Conservation (phyloP, 2,113 vertebrate species). For the Piaya cayana region DNA sequence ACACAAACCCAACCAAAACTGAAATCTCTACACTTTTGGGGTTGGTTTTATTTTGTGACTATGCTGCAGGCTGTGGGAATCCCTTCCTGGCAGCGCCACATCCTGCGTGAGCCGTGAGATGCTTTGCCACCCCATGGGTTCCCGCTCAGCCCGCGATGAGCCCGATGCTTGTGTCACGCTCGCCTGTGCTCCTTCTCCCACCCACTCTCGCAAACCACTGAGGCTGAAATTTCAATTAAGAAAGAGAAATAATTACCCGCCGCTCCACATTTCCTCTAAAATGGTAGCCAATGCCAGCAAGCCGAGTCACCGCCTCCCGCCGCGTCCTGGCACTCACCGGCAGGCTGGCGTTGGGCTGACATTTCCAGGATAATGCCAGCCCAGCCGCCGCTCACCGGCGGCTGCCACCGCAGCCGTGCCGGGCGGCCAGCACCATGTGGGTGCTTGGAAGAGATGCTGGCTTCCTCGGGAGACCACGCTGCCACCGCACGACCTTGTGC, state of each 20-base stretch:
- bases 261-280: slow-evolving; percentile 56
- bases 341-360: neutral
- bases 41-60: neutral
- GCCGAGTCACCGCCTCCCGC: slow-evolving; percentile 24
- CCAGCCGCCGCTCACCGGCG: neutral
- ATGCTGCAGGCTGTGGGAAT: neutral
- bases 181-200: slow-evolving; percentile 25
- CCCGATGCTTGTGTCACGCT: neutral
- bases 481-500: neutral
- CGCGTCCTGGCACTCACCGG: slow-evolving; percentile 9
- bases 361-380: slow-evolving; percentile 17
- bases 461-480: fast-evolving
- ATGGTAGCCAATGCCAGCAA: slow-evolving; percentile 49
- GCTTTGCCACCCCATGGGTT: slow-evolving; percentile 17
- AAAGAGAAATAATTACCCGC: slow-evolving; percentile 73
- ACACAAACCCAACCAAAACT: neutral
- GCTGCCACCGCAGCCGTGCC: neutral
- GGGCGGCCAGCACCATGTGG: fast-evolving
- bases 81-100: neutral
- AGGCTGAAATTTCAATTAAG: slow-evolving; percentile 81
- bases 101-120: neutral
- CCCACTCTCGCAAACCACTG: slow-evolving; percentile 54
- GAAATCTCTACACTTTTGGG: neutral
- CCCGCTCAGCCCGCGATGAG: neutral
- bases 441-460: neutral